These are phyloP conservation scores for Phyllotreta striolata DNA, from an alignment of 2,888 invertebrate genomes.

Conservation along the genomic window DNA sequence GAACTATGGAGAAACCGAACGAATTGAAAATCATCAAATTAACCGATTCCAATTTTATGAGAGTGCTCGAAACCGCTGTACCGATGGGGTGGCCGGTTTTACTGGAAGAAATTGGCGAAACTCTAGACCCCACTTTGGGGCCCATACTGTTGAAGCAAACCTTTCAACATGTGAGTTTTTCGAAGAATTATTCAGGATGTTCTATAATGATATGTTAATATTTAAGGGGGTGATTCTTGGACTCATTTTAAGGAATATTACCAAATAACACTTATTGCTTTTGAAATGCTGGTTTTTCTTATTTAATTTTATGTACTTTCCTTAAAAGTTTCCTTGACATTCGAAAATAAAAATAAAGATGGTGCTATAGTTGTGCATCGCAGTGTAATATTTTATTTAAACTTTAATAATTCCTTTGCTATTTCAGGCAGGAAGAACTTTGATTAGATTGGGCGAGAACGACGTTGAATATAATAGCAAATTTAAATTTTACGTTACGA, in stretches of 20 bases:
- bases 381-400: too few species aligned
- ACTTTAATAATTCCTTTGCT: not conserved
- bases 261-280: too few species aligned
- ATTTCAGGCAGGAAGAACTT: constrained; percentile 75
- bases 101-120: constrained; percentile 88
- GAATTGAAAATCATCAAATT: constrained; percentile 81
- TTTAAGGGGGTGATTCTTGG: too few species aligned
- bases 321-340: too few species aligned
- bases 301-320: too few species aligned
- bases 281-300: too few species aligned
- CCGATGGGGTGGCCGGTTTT: constrained; percentile 86
- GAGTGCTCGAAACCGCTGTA: constrained; percentile 82
- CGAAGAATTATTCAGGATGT: too few species aligned
- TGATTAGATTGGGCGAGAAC: constrained; percentile 86
- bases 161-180: constrained; percentile 69
- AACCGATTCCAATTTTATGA: constrained; percentile 77
- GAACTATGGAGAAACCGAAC: constrained; percentile 82
- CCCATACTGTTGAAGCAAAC: constrained; percentile 85
- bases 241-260: too few species aligned
- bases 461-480: constrained; percentile 89
- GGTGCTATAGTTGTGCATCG: too few species aligned
- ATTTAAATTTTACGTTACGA: constrained; percentile 89
- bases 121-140: constrained; percentile 84
- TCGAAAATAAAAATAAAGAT: too few species aligned
- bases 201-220: too few species aligned